Conservation (phyloP, 2,888 invertebrate genomes). For the Orthosia gracilis region DNA sequence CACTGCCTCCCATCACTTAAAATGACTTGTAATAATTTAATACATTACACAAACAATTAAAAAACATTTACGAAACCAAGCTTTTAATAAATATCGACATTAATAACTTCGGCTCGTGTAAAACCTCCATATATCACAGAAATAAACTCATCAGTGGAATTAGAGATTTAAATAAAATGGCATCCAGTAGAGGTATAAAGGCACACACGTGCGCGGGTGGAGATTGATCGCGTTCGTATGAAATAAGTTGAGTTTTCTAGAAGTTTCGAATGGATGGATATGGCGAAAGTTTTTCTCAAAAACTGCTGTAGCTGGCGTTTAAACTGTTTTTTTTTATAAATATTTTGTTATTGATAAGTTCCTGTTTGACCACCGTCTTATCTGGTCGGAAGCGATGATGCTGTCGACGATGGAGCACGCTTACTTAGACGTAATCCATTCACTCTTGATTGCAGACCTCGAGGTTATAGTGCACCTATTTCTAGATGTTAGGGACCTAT, state of each 20-base stretch:
- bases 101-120: slow-evolving; percentile 49
- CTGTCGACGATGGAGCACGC: too few relatives aligned
- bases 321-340: too few relatives aligned
- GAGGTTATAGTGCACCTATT: too few relatives aligned
- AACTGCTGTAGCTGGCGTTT: neutral
- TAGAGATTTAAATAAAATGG: slow-evolving; percentile 61
- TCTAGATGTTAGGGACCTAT: too few relatives aligned
- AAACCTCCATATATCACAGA: slow-evolving; percentile 53
- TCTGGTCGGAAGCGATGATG: too few relatives aligned
- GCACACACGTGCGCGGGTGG: slow-evolving; percentile 74
- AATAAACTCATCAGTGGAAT: slow-evolving; percentile 61
- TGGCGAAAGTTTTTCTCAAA: neutral
- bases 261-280: slow-evolving; percentile 4
- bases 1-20: neutral
- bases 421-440: too few relatives aligned
- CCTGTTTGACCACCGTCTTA: too few relatives aligned
- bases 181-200: slow-evolving; percentile 72
- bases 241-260: slow-evolving; percentile 75
- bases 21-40: slow-evolving; percentile 15
- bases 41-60: slow-evolving; percentile 51
- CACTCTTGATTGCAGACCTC: too few relatives aligned
- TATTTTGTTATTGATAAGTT: too few relatives aligned
- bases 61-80: slow-evolving; percentile 32
- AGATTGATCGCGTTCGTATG: slow-evolving; percentile 84
- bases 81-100: slow-evolving; percentile 52